Conservation (phyloP, 1,140 invertebrate species). For the Oreohelix idahoensis region DNA sequence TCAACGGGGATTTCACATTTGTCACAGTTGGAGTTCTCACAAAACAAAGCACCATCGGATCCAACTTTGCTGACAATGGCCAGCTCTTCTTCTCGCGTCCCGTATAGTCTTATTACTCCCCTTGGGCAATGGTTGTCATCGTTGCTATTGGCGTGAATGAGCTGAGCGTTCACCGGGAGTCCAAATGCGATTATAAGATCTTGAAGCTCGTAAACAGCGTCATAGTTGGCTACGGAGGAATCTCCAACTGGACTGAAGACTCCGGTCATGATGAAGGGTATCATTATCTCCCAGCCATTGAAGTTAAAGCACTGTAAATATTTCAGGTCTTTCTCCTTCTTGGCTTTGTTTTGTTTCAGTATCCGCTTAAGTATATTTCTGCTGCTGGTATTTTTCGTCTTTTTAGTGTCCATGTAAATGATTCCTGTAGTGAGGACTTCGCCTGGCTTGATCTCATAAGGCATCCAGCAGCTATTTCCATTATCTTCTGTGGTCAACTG, state of each 20-base stretch:
- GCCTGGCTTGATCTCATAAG: constrained; percentile 61
- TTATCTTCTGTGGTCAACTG: constrained; percentile 59
- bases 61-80: constrained; percentile 50
- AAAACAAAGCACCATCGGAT: constrained; percentile 30
- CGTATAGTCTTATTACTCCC: constrained; percentile 59
- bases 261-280: constrained; percentile 67
- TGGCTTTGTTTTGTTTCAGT: constrained; percentile 55
- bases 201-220: constrained; percentile 67
- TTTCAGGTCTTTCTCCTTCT: constrained; percentile 63
- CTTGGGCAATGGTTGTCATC: constrained; percentile 38
- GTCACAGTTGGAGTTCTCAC: constrained; percentile 32
- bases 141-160: constrained; percentile 54
- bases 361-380: constrained; percentile 57
- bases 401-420: constrained; percentile 67
- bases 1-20: constrained; percentile 59
- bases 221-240: constrained; percentile 56
- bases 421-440: constrained; percentile 63
- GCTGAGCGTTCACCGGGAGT: constrained; percentile 62
- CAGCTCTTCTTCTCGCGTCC: constrained; percentile 54
- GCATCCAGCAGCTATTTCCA: constrained; percentile 63
- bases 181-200: constrained; percentile 65
- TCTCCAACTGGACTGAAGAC: constrained; percentile 69
- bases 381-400: constrained; percentile 42
- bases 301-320: constrained; percentile 67
- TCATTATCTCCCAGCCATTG: constrained; percentile 62